A percentile compares a stretch with the other conserved stretches of the same genome.
Conservation (phyloP, 2,888 invertebrate genomes). For the Spicauda simplicius region DNA sequence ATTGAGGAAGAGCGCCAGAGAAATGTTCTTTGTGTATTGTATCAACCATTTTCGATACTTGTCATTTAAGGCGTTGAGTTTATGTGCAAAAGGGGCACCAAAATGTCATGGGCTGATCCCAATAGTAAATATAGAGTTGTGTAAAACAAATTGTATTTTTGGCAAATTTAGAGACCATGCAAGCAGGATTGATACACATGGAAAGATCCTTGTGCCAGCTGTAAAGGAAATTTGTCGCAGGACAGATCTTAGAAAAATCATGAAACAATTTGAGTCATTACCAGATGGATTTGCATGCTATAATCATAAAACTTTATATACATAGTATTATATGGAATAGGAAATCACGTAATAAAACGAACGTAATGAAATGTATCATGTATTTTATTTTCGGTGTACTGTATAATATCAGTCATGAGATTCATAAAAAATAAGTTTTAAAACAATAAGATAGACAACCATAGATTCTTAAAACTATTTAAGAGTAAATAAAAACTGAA, state of each 20-base stretch:
- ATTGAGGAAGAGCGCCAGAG: conserved; percentile 56
- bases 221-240: conserved; percentile 66
- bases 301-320: conserved; percentile 52
- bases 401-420: conserved; percentile 30
- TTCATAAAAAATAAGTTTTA: conserved; percentile 16
- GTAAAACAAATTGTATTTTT: conserved; percentile 73
- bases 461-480: conserved; percentile 24
- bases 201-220: conserved; percentile 53
- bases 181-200: conserved; percentile 61
- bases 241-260: conserved; percentile 60
- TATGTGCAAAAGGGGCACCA: conserved; percentile 68
- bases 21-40: conserved; percentile 67
- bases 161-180: conserved; percentile 75
- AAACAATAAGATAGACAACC: conserved; percentile 29
- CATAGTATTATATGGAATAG: background rate
- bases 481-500: background rate
- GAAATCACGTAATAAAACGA: background rate
- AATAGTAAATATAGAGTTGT: conserved; percentile 60
- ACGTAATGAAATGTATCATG: background rate
- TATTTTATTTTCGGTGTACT: conserved; percentile 23
- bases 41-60: conserved; percentile 77
- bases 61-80: conserved; percentile 69
- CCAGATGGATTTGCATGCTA: conserved; percentile 70
- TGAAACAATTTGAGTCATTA: conserved; percentile 61
- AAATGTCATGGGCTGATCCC: conserved; percentile 68